Percentiles rank a stretch among this genome's conserved stretches.
phyloP scores from a whole-genome alignment of 2,113 vertebrate species.

The Okapia johnstoni region DNA sequence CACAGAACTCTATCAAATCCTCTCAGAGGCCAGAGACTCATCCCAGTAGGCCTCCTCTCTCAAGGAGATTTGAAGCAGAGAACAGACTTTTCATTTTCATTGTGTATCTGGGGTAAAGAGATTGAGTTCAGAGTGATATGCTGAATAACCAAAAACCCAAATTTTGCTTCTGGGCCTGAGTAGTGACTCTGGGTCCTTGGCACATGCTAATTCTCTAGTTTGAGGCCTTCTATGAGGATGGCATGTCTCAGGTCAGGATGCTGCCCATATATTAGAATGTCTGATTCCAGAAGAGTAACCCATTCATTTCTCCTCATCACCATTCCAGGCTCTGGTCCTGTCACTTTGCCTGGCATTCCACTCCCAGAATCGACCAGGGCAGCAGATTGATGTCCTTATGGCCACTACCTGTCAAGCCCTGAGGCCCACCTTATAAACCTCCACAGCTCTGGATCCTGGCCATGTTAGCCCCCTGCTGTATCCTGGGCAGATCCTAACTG shows the following conservation, averaged over 20 bases:
- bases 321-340: constrained; percentile 13
- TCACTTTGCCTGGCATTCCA: neutral
- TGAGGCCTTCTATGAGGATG: neutral
- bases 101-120: neutral
- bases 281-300: constrained; percentile 30
- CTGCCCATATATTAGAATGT: neutral
- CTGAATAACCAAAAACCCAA: neutral
- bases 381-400: neutral
- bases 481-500: neutral
- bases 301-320: constrained; percentile 12
- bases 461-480: neutral
- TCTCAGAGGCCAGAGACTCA: neutral
- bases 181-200: neutral
- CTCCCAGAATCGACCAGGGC: constrained; percentile 18
- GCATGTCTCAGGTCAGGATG: neutral
- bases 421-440: neutral
- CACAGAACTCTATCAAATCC: constrained; percentile 32
- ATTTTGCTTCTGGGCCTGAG: neutral
- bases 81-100: constrained; percentile 13
- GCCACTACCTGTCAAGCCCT: neutral
- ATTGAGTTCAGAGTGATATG: neutral
- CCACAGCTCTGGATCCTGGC: neutral
- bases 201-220: neutral
- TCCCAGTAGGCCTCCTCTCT: neutral
- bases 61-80: constrained; percentile 20